Conservation (phyloP, 2,888 invertebrate species). For the Girardia tigrina region DNA sequence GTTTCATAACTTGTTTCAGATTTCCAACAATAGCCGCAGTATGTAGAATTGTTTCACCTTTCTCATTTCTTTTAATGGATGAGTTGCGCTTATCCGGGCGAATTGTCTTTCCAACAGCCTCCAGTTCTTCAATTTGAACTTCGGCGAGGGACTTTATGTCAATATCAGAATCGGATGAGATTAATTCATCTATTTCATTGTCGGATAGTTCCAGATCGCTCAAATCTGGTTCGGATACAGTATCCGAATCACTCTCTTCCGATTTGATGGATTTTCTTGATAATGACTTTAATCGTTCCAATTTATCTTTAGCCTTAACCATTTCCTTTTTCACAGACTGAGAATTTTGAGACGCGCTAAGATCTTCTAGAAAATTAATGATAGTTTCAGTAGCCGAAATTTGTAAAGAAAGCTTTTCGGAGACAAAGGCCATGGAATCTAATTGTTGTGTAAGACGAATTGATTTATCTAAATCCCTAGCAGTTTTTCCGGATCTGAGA, state of each 20-base stretch:
- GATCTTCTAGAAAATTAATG: background rate
- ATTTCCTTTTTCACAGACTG: background rate
- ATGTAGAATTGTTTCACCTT: background rate
- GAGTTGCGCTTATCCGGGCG: background rate
- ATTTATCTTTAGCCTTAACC: background rate
- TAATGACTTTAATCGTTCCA: background rate
- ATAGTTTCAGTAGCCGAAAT: background rate
- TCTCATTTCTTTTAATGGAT: background rate
- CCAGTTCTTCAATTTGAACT: background rate
- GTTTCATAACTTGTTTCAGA: background rate
- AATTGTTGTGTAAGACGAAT: background rate
- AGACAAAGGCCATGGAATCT: background rate
- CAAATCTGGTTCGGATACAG: background rate
- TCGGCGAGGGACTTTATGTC: background rate
- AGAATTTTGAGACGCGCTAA: too few relatives aligned
- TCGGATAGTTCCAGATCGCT: background rate
- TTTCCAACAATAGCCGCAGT: background rate
- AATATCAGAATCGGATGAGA: conserved; percentile 4
- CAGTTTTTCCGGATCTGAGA: background rate
- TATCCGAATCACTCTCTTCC: background rate
- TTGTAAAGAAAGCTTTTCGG: too few relatives aligned
- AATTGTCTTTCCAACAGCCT: background rate
- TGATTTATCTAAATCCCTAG: background rate
- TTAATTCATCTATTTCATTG: background rate
- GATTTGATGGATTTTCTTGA: background rate